These are phyloP conservation scores for Aptenodytes forsteri DNA, from an alignment of 2,113 vertebrate species.

Conservation along the genomic window DNA sequence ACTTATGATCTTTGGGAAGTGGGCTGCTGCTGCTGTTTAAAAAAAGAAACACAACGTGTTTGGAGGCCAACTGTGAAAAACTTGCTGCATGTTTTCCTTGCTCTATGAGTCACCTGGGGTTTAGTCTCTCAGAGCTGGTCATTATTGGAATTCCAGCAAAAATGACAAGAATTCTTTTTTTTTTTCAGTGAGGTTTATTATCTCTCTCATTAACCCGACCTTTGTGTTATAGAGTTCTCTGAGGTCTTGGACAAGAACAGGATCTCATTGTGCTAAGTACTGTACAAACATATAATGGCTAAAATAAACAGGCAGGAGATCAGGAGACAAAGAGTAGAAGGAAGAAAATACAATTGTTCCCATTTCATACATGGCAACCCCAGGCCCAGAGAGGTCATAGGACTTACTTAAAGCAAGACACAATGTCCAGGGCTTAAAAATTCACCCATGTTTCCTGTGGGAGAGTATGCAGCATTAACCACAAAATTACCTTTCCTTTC, in stretches of 20 bases:
- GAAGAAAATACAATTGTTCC: background rate
- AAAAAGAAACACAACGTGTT: background rate
- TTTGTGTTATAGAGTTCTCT: conserved; percentile 32
- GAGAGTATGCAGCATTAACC: background rate
- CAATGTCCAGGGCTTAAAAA: conserved; percentile 10
- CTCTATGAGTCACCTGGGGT: conserved; percentile 7
- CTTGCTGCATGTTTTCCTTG: background rate
- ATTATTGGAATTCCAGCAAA: conserved; percentile 41
- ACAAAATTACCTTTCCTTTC: conserved; percentile 10
- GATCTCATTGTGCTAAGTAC: conserved; percentile 50
- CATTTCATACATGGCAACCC: background rate
- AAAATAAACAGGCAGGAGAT: conserved; percentile 31
- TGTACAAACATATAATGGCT: conserved; percentile 41
- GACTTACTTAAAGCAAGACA: background rate
- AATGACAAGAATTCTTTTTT: background rate
- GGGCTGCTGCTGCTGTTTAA: background rate
- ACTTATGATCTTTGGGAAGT: background rate
- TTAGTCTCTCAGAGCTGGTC: background rate
- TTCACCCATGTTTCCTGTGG: background rate
- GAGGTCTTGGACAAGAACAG: conserved; percentile 34
- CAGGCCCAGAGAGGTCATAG: background rate
- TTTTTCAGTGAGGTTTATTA: conserved; percentile 11
- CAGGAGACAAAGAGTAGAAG: background rate
- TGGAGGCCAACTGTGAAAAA: background rate
- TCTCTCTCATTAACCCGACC: conserved; percentile 35